Conservation (phyloP, 1,140 invertebrate species). For the Ceratosolen solmsi region DNA sequence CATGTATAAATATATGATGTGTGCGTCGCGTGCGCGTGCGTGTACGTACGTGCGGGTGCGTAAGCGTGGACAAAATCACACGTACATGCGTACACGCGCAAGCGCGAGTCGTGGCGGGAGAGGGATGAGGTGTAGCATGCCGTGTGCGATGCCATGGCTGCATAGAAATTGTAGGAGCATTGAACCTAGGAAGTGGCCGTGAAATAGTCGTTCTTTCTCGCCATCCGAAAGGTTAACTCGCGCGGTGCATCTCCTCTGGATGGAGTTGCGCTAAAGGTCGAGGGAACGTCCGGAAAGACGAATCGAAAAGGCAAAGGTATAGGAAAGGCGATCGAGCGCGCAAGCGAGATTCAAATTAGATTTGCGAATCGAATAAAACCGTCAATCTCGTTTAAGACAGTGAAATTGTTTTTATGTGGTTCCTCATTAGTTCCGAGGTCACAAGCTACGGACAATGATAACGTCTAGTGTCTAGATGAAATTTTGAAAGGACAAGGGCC, state of each 20-base stretch:
- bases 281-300: conserved; percentile 43
- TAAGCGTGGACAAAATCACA: too few species aligned
- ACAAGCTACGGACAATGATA: neutral
- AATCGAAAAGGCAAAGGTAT: conserved; percentile 38
- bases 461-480: neutral
- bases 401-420: conserved; percentile 7
- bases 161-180: conserved; percentile 68
- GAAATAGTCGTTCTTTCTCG: conserved; percentile 66
- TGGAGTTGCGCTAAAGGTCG: conserved; percentile 34
- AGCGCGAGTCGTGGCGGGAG: neutral
- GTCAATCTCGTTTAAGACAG: neutral
- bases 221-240: conserved; percentile 67
- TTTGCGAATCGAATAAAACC: conserved; percentile 21
- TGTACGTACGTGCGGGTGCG: too few species aligned
- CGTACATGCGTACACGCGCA: neutral
- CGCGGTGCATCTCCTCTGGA: conserved; percentile 57
- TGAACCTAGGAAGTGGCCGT: conserved; percentile 72
- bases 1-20: neutral
- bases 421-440: neutral
- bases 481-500: neutral
- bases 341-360: conserved; percentile 38
- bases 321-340: neutral
- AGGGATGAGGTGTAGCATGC: neutral
- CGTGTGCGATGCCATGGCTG: conserved; percentile 54
- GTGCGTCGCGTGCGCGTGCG: neutral